Conservation (phyloP, 1,140 invertebrate species). For the Heliothis subflexa region DNA sequence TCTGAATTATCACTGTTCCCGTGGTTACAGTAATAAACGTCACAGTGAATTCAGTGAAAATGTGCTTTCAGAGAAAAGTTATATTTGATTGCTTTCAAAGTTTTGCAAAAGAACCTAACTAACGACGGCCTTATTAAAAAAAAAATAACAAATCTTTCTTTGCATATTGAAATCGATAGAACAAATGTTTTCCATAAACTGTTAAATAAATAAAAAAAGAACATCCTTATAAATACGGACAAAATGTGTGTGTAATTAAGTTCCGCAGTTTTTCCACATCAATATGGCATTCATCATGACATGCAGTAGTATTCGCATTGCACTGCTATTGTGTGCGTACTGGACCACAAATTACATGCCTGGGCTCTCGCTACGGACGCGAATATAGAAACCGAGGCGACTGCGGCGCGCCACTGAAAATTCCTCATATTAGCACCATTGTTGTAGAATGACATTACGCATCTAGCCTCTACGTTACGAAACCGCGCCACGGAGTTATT, state of each 20-base stretch:
- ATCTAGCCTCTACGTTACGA: background rate
- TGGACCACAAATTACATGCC: slow-evolving; percentile 39
- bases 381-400: background rate
- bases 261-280: background rate
- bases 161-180: too few species aligned
- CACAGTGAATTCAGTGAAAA: background rate
- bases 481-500: background rate
- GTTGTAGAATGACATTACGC: slow-evolving; percentile 13
- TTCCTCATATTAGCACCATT: slow-evolving; percentile 20
- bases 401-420: slow-evolving; percentile 7
- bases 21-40: background rate
- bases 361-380: background rate
- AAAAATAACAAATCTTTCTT: too few species aligned
- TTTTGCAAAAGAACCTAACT: too few species aligned
- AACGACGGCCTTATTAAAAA: too few species aligned
- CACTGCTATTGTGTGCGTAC: slow-evolving; percentile 1
- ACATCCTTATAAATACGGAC: too few species aligned
- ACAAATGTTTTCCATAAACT: too few species aligned
- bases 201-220: too few species aligned
- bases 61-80: background rate
- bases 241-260: background rate
- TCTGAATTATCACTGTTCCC: background rate
- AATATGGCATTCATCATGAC: background rate
- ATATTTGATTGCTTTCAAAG: too few species aligned
- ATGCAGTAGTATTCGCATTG: slow-evolving; percentile 9